Evolutionary conservation across 2,888 invertebrate species (phyloP).

Genomic region (Aphelenchoides bicaudatus): DNA sequence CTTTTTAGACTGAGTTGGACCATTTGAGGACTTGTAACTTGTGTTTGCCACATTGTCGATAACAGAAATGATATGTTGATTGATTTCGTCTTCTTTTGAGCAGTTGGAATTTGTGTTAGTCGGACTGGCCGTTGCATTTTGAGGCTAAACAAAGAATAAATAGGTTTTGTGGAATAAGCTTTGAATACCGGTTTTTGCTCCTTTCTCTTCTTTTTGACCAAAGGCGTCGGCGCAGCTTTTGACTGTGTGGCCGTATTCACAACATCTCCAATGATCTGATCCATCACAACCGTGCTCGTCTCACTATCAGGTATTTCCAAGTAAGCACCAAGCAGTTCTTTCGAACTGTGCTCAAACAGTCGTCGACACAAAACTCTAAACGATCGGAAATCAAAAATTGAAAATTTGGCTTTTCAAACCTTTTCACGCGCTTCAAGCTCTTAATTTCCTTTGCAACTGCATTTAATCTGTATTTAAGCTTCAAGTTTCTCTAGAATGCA

Average conservation of each 20-base stretch:
- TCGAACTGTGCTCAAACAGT: slow-evolving; percentile 10
- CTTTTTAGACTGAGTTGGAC: not conserved
- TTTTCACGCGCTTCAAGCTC: slow-evolving; percentile 14
- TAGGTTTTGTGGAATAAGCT: not conserved
- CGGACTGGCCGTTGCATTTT: slow-evolving; percentile 3
- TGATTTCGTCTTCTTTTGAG: slow-evolving; percentile 4
- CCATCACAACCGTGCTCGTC: slow-evolving; percentile 8
- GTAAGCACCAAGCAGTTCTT: slow-evolving; percentile 3
- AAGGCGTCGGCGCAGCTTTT: not conserved
- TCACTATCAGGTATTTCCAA: slow-evolving; percentile 17
- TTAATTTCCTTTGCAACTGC: slow-evolving; percentile 15
- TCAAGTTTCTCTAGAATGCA: slow-evolving; percentile 15
- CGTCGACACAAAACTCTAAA: slow-evolving; percentile 14
- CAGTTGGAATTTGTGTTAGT: not conserved
- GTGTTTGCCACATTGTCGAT: slow-evolving; percentile 12
- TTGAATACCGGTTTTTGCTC: not conserved
- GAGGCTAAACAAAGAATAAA: not conserved
- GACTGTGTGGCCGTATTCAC: slow-evolving; percentile 13
- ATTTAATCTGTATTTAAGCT: slow-evolving; percentile 14
- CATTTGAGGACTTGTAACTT: not conserved
- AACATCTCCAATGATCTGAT: slow-evolving; percentile 13
- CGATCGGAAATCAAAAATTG: not conserved
- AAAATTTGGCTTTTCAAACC: not conserved
- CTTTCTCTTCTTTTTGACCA: slow-evolving; percentile 8
- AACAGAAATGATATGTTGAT: slow-evolving; percentile 7